Evolutionary conservation across 2,888 invertebrate species (phyloP).

Genomic region (Diabrotica balteata): DNA sequence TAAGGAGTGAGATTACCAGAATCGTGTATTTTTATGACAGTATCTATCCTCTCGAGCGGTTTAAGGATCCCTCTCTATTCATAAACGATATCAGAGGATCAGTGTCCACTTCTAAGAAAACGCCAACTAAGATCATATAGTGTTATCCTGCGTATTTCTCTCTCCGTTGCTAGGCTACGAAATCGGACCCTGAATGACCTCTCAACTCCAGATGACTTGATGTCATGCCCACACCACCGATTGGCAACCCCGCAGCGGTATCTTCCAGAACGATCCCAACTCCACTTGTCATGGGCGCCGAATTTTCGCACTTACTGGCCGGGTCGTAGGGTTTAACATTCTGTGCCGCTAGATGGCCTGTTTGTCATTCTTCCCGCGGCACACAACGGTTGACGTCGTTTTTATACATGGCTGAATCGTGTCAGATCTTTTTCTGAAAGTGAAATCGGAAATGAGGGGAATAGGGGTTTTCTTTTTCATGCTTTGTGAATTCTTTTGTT

Average conservation of each 20-base stretch:
- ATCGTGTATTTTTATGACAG: neutral
- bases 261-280: slow-evolving; percentile 12
- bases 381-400: slow-evolving; percentile 12
- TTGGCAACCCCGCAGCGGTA: slow-evolving; percentile 39
- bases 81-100: slow-evolving; percentile 20
- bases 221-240: slow-evolving; percentile 40
- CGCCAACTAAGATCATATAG: slow-evolving; percentile 27
- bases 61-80: slow-evolving; percentile 8
- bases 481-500: slow-evolving; percentile 23
- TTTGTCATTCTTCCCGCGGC: slow-evolving; percentile 23
- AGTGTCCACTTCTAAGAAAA: slow-evolving; percentile 27
- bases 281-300: neutral
- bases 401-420: slow-evolving; percentile 31
- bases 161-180: slow-evolving; percentile 48
- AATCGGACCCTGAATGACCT: slow-evolving; percentile 56
- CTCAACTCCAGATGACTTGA: slow-evolving; percentile 58
- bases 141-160: slow-evolving; percentile 28
- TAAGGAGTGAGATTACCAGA: too few relatives aligned
- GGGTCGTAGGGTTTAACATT: neutral
- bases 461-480: slow-evolving; percentile 18
- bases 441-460: slow-evolving; percentile 31
- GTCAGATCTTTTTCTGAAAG: slow-evolving; percentile 31
- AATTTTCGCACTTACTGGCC: slow-evolving; percentile 10
- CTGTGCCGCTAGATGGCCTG: neutral
- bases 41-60: neutral